These are phyloP conservation scores for Anisognathus igniventris DNA, from an alignment of 2,797 vertebrate species.

Conservation along the genomic window DNA sequence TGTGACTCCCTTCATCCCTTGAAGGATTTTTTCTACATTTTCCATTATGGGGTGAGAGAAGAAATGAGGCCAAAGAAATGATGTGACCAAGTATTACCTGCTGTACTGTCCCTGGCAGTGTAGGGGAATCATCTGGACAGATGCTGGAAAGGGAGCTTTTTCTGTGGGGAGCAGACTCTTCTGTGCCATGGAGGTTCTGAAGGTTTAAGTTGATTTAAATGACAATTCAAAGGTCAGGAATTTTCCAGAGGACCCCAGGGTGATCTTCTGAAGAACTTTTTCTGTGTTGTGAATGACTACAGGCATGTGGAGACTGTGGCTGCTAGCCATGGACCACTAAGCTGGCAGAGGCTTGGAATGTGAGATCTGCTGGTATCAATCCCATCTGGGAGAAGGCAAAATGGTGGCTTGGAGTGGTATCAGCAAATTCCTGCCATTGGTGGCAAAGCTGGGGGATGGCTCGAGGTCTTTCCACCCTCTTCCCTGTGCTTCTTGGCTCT, in stretches of 20 bases:
- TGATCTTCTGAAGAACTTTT: neutral
- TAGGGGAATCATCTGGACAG: accelerated
- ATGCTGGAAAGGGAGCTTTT: neutral
- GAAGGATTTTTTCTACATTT: neutral
- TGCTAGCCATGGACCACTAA: neutral
- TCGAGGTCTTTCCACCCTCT: neutral
- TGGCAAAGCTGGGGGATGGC: neutral
- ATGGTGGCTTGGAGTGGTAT: neutral
- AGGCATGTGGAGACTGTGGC: neutral
- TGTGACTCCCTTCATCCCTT: neutral
- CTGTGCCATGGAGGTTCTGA: neutral
- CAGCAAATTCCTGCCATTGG: neutral
- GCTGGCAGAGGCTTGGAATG: neutral
- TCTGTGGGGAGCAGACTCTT: neutral
- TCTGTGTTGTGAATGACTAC: neutral
- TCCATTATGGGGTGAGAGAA: neutral
- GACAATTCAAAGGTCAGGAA: neutral
- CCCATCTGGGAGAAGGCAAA: neutral
- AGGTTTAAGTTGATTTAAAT: neutral
- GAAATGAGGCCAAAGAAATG: neutral
- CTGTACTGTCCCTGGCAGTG: neutral
- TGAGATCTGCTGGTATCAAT: neutral
- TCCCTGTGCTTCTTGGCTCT: neutral
- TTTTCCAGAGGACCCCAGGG: neutral
- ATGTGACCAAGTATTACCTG: neutral